These are phyloP conservation scores for Cephus pygmeus DNA, from an alignment of 2,888 invertebrate species.

Conservation along the genomic window DNA sequence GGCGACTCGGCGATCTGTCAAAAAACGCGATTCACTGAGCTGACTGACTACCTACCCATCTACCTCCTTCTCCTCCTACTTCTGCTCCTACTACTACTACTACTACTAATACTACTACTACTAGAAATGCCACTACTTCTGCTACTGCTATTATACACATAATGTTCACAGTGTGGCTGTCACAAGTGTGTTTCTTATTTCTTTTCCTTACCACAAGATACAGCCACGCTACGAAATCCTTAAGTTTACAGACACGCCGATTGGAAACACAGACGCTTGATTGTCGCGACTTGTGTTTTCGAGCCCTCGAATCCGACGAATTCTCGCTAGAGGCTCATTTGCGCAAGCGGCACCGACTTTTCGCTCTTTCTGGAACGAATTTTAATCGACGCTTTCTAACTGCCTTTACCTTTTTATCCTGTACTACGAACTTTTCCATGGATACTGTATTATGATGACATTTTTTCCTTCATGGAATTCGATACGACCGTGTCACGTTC, in stretches of 20 bases:
- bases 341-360: neutral
- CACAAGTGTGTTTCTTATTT: neutral
- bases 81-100: no score
- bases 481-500: neutral
- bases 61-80: neutral
- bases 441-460: neutral
- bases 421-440: neutral
- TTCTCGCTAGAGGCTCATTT: constrained; percentile 10
- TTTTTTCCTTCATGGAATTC: neutral
- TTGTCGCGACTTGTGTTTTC: constrained; percentile 5
- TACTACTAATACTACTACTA: neutral
- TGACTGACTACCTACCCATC: constrained; percentile 11
- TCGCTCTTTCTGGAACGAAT: constrained; percentile 4
- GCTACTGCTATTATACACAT: neutral
- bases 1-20: constrained; percentile 56
- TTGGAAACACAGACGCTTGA: neutral
- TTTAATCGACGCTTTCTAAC: neutral
- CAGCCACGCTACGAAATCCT: neutral
- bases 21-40: constrained; percentile 56
- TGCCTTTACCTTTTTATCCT: neutral
- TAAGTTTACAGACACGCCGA: neutral
- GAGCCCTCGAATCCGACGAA: constrained; percentile 2
- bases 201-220: neutral
- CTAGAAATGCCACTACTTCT: neutral
- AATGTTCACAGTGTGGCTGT: neutral